A percentile compares a stretch with the other conserved stretches of the same genome.
Conservation (phyloP, 2,888 invertebrate species). For the Philaethria dido region DNA sequence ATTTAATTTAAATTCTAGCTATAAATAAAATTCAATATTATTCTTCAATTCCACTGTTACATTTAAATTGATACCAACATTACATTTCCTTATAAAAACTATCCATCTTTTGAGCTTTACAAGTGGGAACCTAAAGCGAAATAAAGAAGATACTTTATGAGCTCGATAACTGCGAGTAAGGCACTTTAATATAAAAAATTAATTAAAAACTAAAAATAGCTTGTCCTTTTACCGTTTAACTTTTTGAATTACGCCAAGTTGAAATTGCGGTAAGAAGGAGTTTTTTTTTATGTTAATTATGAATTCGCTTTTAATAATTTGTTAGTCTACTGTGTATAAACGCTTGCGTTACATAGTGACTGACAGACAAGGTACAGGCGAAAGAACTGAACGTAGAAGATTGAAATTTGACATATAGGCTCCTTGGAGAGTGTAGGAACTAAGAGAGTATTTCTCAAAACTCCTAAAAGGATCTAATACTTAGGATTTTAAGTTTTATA, state of each 20-base stretch:
- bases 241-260: constrained; percentile 42
- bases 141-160: constrained; percentile 31
- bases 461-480: too few species aligned
- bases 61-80: not conserved
- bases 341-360: too few species aligned
- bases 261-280: constrained; percentile 34
- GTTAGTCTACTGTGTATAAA: not conserved
- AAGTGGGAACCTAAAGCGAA: constrained; percentile 18
- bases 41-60: not conserved
- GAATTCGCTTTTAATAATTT: constrained; percentile 27
- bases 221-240: constrained; percentile 40
- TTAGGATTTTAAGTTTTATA: too few species aligned
- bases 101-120: constrained; percentile 3
- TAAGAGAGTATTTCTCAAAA: too few species aligned
- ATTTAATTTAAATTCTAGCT: too few species aligned
- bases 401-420: too few species aligned
- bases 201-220: constrained; percentile 45
- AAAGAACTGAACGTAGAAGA: too few species aligned
- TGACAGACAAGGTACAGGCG: too few species aligned
- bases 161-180: constrained; percentile 34
- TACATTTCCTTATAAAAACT: not conserved
- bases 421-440: too few species aligned
- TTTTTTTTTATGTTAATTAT: constrained; percentile 31
- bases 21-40: not conserved
- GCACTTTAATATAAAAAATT: constrained; percentile 43